phyloP scores from a whole-genome alignment of 2,888 invertebrate species.

The Steinernema scapterisci region DNA sequence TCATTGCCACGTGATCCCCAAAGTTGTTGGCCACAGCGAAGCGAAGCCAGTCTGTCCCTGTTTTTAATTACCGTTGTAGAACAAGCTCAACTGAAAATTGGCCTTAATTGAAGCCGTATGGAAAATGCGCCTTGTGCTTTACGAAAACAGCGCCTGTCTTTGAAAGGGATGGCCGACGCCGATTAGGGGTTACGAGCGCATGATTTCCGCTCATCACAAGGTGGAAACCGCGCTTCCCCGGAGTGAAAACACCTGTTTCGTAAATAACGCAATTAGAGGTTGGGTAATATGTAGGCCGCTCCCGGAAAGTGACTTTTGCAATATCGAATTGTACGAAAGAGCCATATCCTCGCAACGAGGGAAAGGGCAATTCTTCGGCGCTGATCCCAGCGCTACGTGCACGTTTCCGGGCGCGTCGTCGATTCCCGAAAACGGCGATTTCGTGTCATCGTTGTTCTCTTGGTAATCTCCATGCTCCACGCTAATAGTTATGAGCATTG shows the following conservation, averaged over 20 bases:
- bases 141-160: background rate
- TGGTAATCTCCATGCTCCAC: background rate
- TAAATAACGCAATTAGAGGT: conserved; percentile 2
- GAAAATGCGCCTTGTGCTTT: background rate
- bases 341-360: background rate
- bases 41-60: background rate
- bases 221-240: background rate
- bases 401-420: background rate
- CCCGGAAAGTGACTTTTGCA: too few species aligned
- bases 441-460: background rate
- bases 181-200: background rate
- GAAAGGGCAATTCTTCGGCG: background rate
- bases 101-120: background rate
- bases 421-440: background rate
- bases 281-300: background rate
- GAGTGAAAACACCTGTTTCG: conserved; percentile 19
- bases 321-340: too few species aligned
- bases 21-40: background rate
- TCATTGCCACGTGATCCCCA: conserved; percentile 11
- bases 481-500: background rate
- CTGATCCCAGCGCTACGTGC: background rate
- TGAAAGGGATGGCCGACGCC: background rate
- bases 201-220: background rate
- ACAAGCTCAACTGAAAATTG: conserved; percentile 14
- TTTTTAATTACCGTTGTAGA: conserved; percentile 10